These are phyloP conservation scores for Drosophila testacea DNA, from an alignment of 2,888 invertebrate species.

Conservation along the genomic window DNA sequence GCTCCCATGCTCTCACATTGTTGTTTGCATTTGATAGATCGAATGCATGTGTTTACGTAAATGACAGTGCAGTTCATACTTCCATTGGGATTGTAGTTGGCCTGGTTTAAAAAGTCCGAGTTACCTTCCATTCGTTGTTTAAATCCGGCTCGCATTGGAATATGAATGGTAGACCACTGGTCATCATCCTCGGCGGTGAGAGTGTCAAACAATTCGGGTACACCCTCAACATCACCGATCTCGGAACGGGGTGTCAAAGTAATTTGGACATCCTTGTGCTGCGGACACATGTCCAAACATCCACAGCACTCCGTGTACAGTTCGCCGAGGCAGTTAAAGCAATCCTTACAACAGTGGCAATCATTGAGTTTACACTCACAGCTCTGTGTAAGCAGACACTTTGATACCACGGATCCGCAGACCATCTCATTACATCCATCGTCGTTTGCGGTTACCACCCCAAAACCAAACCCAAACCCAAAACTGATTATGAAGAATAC, in stretches of 20 bases:
- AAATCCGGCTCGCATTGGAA: conserved; percentile 71
- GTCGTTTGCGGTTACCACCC: conserved; percentile 34
- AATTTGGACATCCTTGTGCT: conserved; percentile 87
- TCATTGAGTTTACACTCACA: conserved; percentile 97
- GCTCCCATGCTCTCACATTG: conserved; percentile 84
- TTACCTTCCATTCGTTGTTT: conserved; percentile 55
- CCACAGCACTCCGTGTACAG: conserved; percentile 93
- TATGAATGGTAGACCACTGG: conserved; percentile 80
- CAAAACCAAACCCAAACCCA: background rate
- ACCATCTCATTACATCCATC: conserved; percentile 81
- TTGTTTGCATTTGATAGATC: conserved; percentile 78
- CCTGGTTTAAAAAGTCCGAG: background rate
- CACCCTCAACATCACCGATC: conserved; percentile 92
- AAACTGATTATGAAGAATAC: conserved; percentile 24
- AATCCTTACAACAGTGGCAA: conserved; percentile 96
- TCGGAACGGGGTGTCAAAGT: conserved; percentile 89
- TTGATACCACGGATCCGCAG: conserved; percentile 97
- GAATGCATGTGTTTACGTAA: conserved; percentile 80
- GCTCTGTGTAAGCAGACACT: conserved; percentile 97
- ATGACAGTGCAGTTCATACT: conserved; percentile 82
- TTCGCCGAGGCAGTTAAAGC: conserved; percentile 94
- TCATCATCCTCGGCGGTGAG: conserved; percentile 89
- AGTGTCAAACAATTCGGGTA: conserved; percentile 92
- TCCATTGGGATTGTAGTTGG: conserved; percentile 35
- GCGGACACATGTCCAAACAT: conserved; percentile 88